These are phyloP conservation scores for Apoderus coryli DNA, from an alignment of 2,888 invertebrate species.

Conservation along the genomic window DNA sequence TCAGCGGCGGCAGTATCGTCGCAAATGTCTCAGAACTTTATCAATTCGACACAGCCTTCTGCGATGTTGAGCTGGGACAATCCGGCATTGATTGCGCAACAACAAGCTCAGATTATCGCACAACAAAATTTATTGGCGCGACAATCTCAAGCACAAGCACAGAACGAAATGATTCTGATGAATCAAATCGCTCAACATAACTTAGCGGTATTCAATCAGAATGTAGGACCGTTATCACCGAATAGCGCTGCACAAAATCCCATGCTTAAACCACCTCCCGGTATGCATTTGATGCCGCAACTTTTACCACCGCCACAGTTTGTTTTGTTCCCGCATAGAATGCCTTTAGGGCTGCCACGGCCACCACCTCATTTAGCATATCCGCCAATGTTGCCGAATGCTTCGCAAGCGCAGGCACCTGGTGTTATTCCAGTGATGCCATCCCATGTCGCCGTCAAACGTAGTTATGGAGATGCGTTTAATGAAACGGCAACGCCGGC, in stretches of 20 bases:
- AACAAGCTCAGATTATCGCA: constrained; percentile 48
- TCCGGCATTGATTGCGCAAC: constrained; percentile 35
- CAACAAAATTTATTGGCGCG: constrained; percentile 53
- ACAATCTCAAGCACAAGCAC: constrained; percentile 40
- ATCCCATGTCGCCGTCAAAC: constrained; percentile 28
- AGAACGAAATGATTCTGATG: constrained; percentile 32
- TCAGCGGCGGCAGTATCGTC: constrained; percentile 22
- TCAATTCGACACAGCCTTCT: constrained; percentile 18
- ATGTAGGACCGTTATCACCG: constrained; percentile 18
- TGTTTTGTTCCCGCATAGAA: constrained; percentile 11
- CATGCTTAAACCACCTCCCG: constrained; percentile 19
- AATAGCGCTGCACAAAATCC: constrained; percentile 11
- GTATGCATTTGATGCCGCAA: constrained; percentile 25
- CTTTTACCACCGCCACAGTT: constrained; percentile 19
- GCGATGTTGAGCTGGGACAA: constrained; percentile 29
- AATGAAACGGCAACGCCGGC: constrained; percentile 27
- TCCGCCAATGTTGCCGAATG: constrained; percentile 18
- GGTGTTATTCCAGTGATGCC: constrained; percentile 25
- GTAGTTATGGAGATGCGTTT: constrained; percentile 33
- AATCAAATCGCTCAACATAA: constrained; percentile 32
- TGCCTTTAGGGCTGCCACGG: constrained; percentile 10
- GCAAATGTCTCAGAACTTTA: constrained; percentile 30
- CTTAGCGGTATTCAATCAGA: constrained; percentile 27
- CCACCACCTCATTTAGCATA: constrained; percentile 7
- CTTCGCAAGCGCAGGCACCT: constrained; percentile 20